Conservation (phyloP, 2,888 invertebrate species). For the Morinoia aosen region DNA sequence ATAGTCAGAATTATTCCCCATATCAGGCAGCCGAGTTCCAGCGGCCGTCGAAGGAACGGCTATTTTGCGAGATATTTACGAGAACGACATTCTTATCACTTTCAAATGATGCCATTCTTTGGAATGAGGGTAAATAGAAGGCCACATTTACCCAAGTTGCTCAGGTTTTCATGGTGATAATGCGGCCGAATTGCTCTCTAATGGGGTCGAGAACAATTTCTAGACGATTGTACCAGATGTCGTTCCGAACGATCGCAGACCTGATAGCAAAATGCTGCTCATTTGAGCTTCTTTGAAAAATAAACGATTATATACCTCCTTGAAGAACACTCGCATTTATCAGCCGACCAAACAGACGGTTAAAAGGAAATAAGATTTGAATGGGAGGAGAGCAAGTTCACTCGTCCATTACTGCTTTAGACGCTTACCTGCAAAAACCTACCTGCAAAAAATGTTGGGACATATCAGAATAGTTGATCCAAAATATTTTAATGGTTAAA, state of each 20-base stretch:
- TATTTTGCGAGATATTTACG: conserved; percentile 44
- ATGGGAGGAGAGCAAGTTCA: background rate
- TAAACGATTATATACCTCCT: background rate
- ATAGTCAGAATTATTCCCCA: conserved; percentile 24
- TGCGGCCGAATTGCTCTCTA: conserved; percentile 3
- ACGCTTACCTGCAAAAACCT: background rate
- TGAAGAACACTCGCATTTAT: background rate
- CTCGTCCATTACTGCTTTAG: background rate
- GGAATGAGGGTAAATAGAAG: conserved; percentile 49
- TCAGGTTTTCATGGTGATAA: conserved; percentile 32
- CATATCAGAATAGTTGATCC: background rate
- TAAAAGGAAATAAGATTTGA: background rate
- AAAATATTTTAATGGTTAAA: background rate
- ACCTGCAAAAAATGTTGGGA: background rate
- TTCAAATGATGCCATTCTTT: conserved; percentile 51
- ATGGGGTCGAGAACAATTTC: conserved; percentile 27
- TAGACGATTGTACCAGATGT: conserved; percentile 22
- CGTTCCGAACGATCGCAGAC: background rate
- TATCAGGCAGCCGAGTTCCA: conserved; percentile 11
- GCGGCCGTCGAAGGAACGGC: conserved; percentile 20
- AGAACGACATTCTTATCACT: conserved; percentile 43
- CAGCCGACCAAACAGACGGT: background rate
- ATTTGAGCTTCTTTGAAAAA: background rate
- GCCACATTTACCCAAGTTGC: conserved; percentile 43
- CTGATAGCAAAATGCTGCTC: background rate